Evolutionary conservation across 2,888 invertebrate species (phyloP), one percentile per base, ranked within the genome.

Genomic region (Melitaea athalia): DNA sequence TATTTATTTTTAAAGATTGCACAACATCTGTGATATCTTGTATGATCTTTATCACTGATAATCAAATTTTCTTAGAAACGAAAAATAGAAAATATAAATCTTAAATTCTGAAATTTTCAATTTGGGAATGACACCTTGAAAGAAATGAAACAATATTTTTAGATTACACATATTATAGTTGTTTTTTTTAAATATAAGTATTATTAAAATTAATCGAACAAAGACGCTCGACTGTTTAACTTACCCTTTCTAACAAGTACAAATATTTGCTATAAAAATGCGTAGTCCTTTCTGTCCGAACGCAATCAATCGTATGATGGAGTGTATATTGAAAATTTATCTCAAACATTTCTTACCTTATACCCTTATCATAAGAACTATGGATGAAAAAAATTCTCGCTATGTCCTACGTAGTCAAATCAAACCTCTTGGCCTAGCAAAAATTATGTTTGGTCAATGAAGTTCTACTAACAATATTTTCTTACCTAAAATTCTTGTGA

Each of bases 241-340:
- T 69, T 61, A 61, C 64, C 50, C 49, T 57, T 57, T 43, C 61
- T 65, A 65, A 69, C 57, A 64, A 69, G 61, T 65, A 59, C 59
- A 65, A 69, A 65, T 62, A 69, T 65, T 65, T 62, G 57, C 43
- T 61, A 64, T 64, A 57, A 64, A 63, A 62, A 64, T 61, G 49
- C 43, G 12, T 38, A 15, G 61, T 59, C 64, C 61, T 24, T 68
- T 68, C 61, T 64, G 55, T 60, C 61, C 57, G 57, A 59, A 68
- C 24, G 64, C 61, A 61, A 68, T 68, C 61, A 64, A 68, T 64
- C 55, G n/a, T 10, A 49, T 57, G 55, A 61, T 61, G 45, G 53
- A 53, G 52, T 53, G 24, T 55, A 12, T 24, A 49, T 38, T 45
- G 2, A 11, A 6, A 17, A 45, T 52, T 47, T 57, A 45, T 43